Evolutionary conservation across 2,113 vertebrate genomes (phyloP), one percentile per base, ranked within the genome.

Genomic region (Paracanthobrama guichenoti): DNA sequence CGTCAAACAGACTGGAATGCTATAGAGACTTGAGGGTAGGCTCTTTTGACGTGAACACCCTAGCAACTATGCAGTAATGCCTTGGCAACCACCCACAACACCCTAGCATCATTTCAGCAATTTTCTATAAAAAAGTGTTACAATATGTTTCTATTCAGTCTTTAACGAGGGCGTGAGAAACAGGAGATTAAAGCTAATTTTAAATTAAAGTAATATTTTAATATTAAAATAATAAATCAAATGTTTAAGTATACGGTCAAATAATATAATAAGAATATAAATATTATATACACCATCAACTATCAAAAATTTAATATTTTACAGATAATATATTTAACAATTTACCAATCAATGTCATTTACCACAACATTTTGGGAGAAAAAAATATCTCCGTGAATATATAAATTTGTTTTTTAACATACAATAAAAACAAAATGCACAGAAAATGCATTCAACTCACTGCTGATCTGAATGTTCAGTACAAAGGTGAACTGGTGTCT

Each of bases 401-500:
- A 31, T 31, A 66, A 16, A 62, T 14, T 4, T 1, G n/a, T 12
- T 64, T 6, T 14, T 18, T 7, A 55, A 55, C 18, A 3, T 7
- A 48, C 8, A 50, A 50, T 2, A 55, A 22, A 55, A 22, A 55
- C 6, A 7, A 18, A 7, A 55, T 8, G n/a, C n/a, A n/a, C n/a
- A n/a, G n/a, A n/a, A n/a, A n/a, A n/a, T n/a, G n/a, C n/a, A n/a
- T n/a, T n/a, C n/a, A n/a, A n/a, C 50, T 81, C 42, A 26, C 3
- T 22, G 57, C 66, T 81, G 82, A 85, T 66, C 24, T 82, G 35
- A 85, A 85, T 81, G 71, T 87, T 83, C 79, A 24, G 73, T 82
- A 48, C 53, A 69, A 75, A 87, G 83, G 73, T 39, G 83, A 76
- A 73, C 55, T 67, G 60, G 22, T 80, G 20, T 50, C 9, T 31